These are phyloP conservation scores for Drosophila yakuba DNA, from an alignment of 1,140 invertebrate genomes.

Conservation along the genomic window DNA sequence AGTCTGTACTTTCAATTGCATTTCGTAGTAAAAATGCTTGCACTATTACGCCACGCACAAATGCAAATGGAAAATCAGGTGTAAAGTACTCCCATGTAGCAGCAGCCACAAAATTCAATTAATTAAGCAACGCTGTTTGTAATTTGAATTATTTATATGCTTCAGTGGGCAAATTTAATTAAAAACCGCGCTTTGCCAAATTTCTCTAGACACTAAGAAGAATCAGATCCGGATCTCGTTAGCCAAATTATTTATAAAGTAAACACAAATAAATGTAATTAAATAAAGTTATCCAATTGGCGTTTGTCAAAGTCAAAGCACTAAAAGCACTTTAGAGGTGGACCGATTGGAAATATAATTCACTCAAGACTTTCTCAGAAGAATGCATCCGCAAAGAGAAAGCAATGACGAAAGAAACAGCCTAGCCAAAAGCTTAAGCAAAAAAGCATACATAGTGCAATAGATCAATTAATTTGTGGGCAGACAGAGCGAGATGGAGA, in stretches of 20 bases:
- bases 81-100: constrained; percentile 12
- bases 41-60: constrained; percentile 4
- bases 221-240: not conserved
- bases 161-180: constrained; percentile 26
- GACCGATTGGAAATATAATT: not conserved
- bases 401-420: constrained; percentile 47
- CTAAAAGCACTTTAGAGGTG: not conserved
- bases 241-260: not conserved
- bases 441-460: constrained; percentile 65
- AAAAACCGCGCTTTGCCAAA: constrained; percentile 21
- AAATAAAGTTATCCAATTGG: too few relatives aligned
- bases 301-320: not conserved
- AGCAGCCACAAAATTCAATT: constrained; percentile 57
- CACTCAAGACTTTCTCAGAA: constrained; percentile 24
- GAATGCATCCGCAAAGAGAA: constrained; percentile 60
- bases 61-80: constrained; percentile 12
- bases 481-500: constrained; percentile 38
- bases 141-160: constrained; percentile 44
- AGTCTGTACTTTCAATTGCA: constrained; percentile 62
- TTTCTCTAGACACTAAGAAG: constrained; percentile 6
- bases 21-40: constrained; percentile 54
- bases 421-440: constrained; percentile 32
- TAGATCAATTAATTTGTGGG: constrained; percentile 78
- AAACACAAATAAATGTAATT: too few relatives aligned
- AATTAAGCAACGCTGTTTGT: constrained; percentile 34